These are phyloP conservation scores for Chloropsis hardwickii DNA, from an alignment of 2,113 vertebrate species.

Conservation along the genomic window DNA sequence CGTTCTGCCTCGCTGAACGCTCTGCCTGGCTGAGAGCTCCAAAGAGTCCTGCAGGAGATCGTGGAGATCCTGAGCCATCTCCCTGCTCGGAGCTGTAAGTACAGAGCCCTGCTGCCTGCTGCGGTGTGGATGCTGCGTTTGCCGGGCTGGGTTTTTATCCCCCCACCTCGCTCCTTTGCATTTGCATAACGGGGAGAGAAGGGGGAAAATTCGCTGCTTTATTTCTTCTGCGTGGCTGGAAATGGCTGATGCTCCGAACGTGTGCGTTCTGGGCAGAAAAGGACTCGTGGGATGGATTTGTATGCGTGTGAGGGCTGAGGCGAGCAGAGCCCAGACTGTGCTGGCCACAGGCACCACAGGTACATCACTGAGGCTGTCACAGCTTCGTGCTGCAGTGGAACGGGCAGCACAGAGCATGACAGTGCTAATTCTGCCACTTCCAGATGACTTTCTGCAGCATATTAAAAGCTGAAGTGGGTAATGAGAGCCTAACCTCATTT, in stretches of 20 bases:
- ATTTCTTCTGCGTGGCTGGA: not conserved
- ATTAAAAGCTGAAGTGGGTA: not conserved
- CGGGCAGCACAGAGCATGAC: slow-evolving; percentile 47
- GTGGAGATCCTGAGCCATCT: slow-evolving; percentile 55
- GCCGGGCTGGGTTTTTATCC: not conserved
- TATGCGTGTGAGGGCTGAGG: not conserved
- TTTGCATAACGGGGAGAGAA: slow-evolving; percentile 48
- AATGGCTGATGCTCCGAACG: slow-evolving; percentile 5
- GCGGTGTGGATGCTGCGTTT: slow-evolving; percentile 27
- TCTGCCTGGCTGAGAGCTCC: slow-evolving; percentile 68
- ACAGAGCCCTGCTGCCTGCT: slow-evolving; percentile 49
- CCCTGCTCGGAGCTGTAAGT: slow-evolving; percentile 70
- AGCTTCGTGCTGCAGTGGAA: slow-evolving; percentile 49
- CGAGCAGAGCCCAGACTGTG: not conserved
- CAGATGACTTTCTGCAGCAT: not conserved
- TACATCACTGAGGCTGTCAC: not conserved
- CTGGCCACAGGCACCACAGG: slow-evolving; percentile 42
- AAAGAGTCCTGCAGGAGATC: slow-evolving; percentile 63
- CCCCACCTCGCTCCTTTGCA: not conserved
- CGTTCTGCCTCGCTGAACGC: slow-evolving; percentile 80
- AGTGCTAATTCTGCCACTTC: slow-evolving; percentile 61
- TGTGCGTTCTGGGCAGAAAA: not conserved
- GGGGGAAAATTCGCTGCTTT: slow-evolving; percentile 9
- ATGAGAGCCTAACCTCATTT: not conserved
- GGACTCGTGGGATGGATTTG: not conserved